Evolutionary conservation across 2,888 invertebrate species (phyloP).

Genomic region (Girardia tigrina): DNA sequence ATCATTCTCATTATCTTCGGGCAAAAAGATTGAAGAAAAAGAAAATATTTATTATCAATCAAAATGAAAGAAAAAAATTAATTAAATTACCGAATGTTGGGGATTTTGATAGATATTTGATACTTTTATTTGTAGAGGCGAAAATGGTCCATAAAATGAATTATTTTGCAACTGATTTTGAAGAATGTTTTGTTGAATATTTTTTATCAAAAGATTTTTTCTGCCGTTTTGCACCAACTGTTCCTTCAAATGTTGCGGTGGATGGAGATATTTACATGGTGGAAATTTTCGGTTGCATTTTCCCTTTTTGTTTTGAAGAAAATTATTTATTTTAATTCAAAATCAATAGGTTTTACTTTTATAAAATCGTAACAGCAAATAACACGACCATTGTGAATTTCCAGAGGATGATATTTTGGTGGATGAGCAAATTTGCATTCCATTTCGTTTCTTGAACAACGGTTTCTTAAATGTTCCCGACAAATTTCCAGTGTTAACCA

Average conservation of each 20-base stretch:
- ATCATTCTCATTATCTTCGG: too few relatives aligned
- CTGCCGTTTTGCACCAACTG: slow-evolving; percentile 97
- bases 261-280: slow-evolving; percentile 99
- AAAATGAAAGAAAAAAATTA: neutral
- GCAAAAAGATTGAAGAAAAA: neutral
- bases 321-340: neutral
- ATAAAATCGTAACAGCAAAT: slow-evolving; percentile 99
- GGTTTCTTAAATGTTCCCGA: slow-evolving; percentile 96
- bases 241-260: slow-evolving; percentile 97
- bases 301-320: too few relatives aligned
- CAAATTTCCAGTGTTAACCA: slow-evolving; percentile 96
- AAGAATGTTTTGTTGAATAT: slow-evolving; percentile 53
- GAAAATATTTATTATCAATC: neutral
- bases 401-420: slow-evolving; percentile 73
- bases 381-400: slow-evolving; percentile 97
- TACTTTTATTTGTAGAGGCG: slow-evolving; percentile 17
- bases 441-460: slow-evolving; percentile 85
- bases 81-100: slow-evolving; percentile 19
- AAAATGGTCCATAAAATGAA: slow-evolving; percentile 4
- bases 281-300: slow-evolving; percentile 99
- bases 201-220: slow-evolving; percentile 96
- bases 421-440: slow-evolving; percentile 99
- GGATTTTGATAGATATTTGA: slow-evolving; percentile 18
- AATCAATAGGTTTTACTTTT: slow-evolving; percentile 63
- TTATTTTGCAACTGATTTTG: slow-evolving; percentile 6